Evolutionary conservation across 2,113 vertebrate species (phyloP).

Genomic region (Syngnathoides biaculeatus): DNA sequence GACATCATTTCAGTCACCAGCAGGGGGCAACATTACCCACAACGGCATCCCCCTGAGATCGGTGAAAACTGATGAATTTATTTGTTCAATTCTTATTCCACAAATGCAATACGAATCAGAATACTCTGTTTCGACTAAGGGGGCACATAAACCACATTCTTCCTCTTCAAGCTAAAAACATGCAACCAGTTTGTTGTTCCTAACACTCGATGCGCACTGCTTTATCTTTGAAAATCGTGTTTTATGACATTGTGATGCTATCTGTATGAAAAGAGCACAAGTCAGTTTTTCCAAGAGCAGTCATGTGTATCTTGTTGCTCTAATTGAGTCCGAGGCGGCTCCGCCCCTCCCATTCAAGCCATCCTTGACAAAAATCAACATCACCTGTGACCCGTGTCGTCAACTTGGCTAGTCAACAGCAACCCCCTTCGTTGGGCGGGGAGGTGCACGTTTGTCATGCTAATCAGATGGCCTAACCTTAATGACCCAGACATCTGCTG

Average conservation of each 20-base stretch:
- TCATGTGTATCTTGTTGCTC: slow-evolving; percentile 21
- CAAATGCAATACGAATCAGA: too few relatives aligned
- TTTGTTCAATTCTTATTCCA: too few relatives aligned
- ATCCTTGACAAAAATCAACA: slow-evolving; percentile 65
- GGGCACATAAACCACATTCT: too few relatives aligned
- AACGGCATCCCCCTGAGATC: too few relatives aligned
- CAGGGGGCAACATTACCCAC: too few relatives aligned
- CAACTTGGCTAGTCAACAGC: slow-evolving; percentile 43
- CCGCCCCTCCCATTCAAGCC: slow-evolving; percentile 40
- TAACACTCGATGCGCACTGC: too few relatives aligned
- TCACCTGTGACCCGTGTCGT: slow-evolving; percentile 66
- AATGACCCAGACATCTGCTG: slow-evolving; percentile 73
- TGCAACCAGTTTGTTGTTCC: too few relatives aligned
- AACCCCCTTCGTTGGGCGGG: slow-evolving; percentile 35
- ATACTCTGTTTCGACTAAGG: too few relatives aligned
- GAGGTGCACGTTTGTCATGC: slow-evolving; percentile 66
- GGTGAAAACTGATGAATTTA: too few relatives aligned
- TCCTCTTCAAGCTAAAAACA: too few relatives aligned
- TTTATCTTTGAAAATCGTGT: background rate
- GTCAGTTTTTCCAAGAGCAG: slow-evolving; percentile 15
- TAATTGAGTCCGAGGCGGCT: slow-evolving; percentile 27
- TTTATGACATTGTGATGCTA: background rate
- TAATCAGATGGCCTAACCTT: slow-evolving; percentile 70
- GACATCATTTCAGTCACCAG: too few relatives aligned
- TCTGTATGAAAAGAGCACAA: slow-evolving; percentile 3